phyloP scores from a whole-genome alignment of 92 coral and sea anemone species.

The Palythoa heliodiscus region DNA sequence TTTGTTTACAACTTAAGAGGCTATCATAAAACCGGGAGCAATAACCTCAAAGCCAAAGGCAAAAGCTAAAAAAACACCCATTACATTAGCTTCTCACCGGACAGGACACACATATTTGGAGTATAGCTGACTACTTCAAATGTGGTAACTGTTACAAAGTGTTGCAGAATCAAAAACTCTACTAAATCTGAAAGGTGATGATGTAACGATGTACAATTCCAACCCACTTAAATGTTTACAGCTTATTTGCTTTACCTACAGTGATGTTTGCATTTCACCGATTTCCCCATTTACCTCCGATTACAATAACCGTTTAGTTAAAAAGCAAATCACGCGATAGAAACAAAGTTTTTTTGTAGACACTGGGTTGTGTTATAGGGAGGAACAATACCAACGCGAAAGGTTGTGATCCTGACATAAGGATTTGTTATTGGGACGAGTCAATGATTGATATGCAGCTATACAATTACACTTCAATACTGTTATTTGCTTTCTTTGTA shows the following conservation, averaged over 20 bases:
- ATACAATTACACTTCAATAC: not conserved
- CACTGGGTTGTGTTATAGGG: not conserved
- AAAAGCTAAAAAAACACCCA: too few relatives aligned
- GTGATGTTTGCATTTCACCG: not conserved
- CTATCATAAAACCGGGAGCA: too few relatives aligned
- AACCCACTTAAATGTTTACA: not conserved
- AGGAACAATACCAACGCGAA: not conserved
- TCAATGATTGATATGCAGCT: not conserved
- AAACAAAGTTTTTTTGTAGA: not conserved
- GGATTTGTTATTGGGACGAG: not conserved
- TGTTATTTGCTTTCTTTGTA: too few relatives aligned
- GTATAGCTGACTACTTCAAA: too few relatives aligned
- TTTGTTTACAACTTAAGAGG: too few relatives aligned
- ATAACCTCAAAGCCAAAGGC: too few relatives aligned
- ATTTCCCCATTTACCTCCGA: not conserved
- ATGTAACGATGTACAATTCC: not conserved
- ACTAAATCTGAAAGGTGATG: not conserved
- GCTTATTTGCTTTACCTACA: not conserved
- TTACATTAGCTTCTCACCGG: too few relatives aligned
- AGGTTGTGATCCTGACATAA: not conserved
- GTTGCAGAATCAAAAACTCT: not conserved
- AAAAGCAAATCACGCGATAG: not conserved
- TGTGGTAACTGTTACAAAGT: not conserved
- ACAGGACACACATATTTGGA: too few relatives aligned
- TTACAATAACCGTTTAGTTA: not conserved